Evolutionary conservation across 2,113 vertebrate genomes (phyloP), one percentile per base, ranked within the genome.

Genomic region (Lontra canadensis): DNA sequence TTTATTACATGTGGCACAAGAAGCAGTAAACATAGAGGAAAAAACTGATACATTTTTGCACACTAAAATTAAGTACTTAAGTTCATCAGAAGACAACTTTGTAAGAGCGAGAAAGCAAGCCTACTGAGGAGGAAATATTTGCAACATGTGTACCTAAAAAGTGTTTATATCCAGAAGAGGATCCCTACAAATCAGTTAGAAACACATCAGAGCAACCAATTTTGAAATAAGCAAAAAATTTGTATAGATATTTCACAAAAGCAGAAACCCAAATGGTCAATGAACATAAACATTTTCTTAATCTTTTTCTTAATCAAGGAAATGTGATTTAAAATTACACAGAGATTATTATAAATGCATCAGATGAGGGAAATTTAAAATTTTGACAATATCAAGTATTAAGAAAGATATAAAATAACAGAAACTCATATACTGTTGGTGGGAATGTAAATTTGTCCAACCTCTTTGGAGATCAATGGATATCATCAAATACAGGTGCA

Each of bases 61-160:
- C 31, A 36, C 47, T 47, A 95, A 67, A 96, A 79, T 91, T 84
- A 79, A 59, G 83, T 82, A 82, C 82, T 69, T 91, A 14, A 80
- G 36, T 52, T 87, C 36, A 61, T 44, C 44, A 74, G 67, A 39
- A 82, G 36, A 91, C 44, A 93, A 67, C 15, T 61, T 57, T 89
- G 57, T 80, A 69, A 78, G 59, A 9, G 6, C n/a, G 17, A 84
- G 59, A 76, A 92, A 59, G n/a, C 12, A 94, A 81, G 34, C 6
- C 18, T 57, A n/a, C 21, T 20, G 4, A 42, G 39, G 57, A 42
- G n/a, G 76, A 91, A 18, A 73, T 31, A 67, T 34, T 44, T 59
- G 10, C 7, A 26, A 63, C 42, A 55, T 1, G 1, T 29, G 13
- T 7, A 52, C 15, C 26, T 88, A 34, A 65, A 71, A 74, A 42